phyloP scores from a whole-genome alignment of 2,888 invertebrate species.

The Himalopsyche tibetana region DNA sequence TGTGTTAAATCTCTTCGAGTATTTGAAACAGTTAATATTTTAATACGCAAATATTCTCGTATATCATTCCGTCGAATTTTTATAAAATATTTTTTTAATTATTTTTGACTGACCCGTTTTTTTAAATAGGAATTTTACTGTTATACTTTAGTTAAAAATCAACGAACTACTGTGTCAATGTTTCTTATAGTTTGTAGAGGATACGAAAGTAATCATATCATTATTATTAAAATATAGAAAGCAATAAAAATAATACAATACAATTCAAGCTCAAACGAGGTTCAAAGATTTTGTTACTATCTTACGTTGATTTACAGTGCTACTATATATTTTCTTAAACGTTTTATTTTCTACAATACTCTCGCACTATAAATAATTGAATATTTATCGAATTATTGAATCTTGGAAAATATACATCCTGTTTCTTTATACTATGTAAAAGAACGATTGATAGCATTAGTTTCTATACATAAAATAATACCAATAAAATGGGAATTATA shows the following conservation, averaged over 20 bases:
- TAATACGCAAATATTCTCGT: background rate
- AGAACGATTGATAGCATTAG: no score
- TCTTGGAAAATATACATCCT: no score
- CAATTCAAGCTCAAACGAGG: no score
- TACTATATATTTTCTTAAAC: no score
- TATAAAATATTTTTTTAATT: background rate
- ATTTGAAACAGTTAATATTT: background rate
- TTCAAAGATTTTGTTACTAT: no score
- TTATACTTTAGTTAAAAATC: background rate
- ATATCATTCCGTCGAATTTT: constrained; percentile 1
- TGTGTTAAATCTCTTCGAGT: background rate
- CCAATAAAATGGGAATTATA: no score
- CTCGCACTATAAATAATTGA: no score
- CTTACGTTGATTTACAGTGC: no score
- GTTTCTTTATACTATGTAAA: no score
- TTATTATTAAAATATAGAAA: constrained; percentile 18
- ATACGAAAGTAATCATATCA: constrained; percentile 17
- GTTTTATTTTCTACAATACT: no score
- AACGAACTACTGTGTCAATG: background rate
- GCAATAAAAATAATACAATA: background rate
- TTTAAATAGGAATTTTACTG: background rate
- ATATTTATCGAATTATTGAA: no score
- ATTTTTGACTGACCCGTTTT: background rate
- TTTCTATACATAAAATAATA: no score
- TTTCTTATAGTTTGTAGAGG: background rate